Evolutionary conservation across 2,888 invertebrate species (phyloP), one percentile per base, ranked within the genome.

Genomic region (Alcis repandata): DNA sequence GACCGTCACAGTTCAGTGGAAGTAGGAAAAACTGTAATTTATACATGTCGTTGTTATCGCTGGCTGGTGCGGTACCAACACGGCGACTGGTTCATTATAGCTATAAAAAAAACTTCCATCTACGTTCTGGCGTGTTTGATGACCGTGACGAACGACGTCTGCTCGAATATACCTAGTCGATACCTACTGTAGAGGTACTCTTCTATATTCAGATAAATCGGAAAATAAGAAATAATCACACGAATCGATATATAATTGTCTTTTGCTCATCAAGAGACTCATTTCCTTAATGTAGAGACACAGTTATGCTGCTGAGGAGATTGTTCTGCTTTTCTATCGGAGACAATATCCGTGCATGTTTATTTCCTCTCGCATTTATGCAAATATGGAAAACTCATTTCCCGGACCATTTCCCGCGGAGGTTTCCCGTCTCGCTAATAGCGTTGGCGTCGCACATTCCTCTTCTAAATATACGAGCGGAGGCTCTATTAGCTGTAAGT

Each of bases 311-410:
- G 74, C 71, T 46, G 72, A 76, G 79, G 80, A 86, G 85, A 87
- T 86, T 85, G 84, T 80, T 77, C 75, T 52, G 83, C 80, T 76
- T 67, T 69, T 73, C 76, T 75, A 68, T 79, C 78, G 68, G 64
- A 84, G 85, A 87, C 90, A 92, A 92, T 91, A 91, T 92, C 89
- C 88, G 85, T 75, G 79, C 73, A 72, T 91, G 87, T 92, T 92
- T 92, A 87, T 90, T 92, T 91, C 90, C 92, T 84, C 75, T 63
- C 76, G 73, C 85, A 83, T 90, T 91, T 90, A 86, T 92, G 87
- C 87, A 88, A 89, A 90, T 89, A 89, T 88, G 80, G 87, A 85
- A 91, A 88, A 85, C 84, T 89, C 86, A 92, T 93, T 91, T 92
- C 93, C 91, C 83, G 76, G 78, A 79, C 79, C 83, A 90, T 92